Base-by-base conservation (phyloP, 2,113 vertebrate species). In the Mesoclemmys tuberculata region DNA sequence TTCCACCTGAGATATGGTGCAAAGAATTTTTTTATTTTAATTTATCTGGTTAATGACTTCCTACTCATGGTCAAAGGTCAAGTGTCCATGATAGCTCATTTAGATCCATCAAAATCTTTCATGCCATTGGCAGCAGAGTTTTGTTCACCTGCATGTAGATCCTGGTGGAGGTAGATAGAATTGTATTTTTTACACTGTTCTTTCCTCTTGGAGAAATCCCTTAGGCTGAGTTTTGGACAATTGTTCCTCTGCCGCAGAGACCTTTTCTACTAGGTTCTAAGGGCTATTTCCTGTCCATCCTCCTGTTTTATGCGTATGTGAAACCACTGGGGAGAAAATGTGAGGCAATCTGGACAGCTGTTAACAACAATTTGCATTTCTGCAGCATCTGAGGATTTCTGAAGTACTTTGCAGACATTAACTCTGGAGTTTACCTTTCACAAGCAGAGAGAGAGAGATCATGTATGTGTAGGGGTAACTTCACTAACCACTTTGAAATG, bases 261-360 rank as follows among this genome's bases (percentile, higher is more conserved):
- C 22, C 38, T 27, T 41, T 4, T 71, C 31, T 52, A 12, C 54
- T 1, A 12, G 68, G 35, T 44, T 74, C 49, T n/a, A n/a, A 31
- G 16, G 5, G 29, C 16, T 49, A 35, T 92, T 91, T 90, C 56
- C 44, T 22, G 29, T 44, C 18, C 24, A 10, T 16, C 29, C 89
- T 84, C 44, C 0, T 0, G 44, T 24, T 77, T 71, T 77, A 29
- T 77, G 12, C 1, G 24, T 8, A 77, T 46, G 22, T 27, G 41
- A 77, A 44, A 26, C 74, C 13, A 29, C 12, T 16, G 0, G 1
- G 41, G 16, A 38, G 58, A 83, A 90, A 94, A 46, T 8, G 24
- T 0, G 0, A 0, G 1, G 2, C 16, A 10, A 2, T 38, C 56
- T 0, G 0, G 51, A 41, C n/a, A 44, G 12, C 13, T 54, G 81